A percentile compares a stretch with the other conserved stretches of the same genome.
phyloP scores from a whole-genome alignment of 2,797 vertebrate species.

The Sebastes minor region DNA sequence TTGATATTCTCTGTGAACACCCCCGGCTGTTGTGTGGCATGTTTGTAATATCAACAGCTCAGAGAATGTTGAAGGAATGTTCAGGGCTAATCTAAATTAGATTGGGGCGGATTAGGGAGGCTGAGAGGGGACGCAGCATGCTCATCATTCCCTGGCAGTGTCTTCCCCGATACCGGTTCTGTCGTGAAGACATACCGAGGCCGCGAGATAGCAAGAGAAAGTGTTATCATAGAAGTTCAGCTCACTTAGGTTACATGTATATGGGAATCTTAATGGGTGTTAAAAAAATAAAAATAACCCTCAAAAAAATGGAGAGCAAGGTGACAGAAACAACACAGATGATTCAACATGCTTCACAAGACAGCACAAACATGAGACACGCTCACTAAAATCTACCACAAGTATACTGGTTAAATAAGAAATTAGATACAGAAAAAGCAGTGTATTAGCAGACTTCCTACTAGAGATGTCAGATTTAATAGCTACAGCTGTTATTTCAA shows the following conservation, averaged over 20 bases:
- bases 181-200: not conserved
- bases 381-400: too few relatives aligned
- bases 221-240: not conserved
- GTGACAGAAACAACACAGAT: not conserved
- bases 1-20: slow-evolving; percentile 33
- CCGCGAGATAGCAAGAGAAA: not conserved
- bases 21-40: slow-evolving; percentile 2
- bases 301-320: not conserved
- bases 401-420: too few relatives aligned
- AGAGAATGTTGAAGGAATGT: slow-evolving; percentile 35
- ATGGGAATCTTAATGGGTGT: not conserved
- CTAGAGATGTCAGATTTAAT: too few relatives aligned
- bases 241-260: not conserved
- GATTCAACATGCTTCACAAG: not conserved
- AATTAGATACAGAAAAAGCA: too few relatives aligned
- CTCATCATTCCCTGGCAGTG: slow-evolving; percentile 39
- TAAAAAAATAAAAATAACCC: not conserved
- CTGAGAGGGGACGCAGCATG: slow-evolving; percentile 18
- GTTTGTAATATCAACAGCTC: slow-evolving; percentile 49
- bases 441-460: too few relatives aligned
- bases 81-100: slow-evolving; percentile 59
- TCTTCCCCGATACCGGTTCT: not conserved
- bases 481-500: too few relatives aligned
- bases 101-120: slow-evolving; percentile 52
- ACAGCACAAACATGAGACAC: not conserved